Evolutionary conservation across 2,113 vertebrate genomes (phyloP), one percentile per base, ranked within the genome.

Genomic region (Plectropomus leopardus): DNA sequence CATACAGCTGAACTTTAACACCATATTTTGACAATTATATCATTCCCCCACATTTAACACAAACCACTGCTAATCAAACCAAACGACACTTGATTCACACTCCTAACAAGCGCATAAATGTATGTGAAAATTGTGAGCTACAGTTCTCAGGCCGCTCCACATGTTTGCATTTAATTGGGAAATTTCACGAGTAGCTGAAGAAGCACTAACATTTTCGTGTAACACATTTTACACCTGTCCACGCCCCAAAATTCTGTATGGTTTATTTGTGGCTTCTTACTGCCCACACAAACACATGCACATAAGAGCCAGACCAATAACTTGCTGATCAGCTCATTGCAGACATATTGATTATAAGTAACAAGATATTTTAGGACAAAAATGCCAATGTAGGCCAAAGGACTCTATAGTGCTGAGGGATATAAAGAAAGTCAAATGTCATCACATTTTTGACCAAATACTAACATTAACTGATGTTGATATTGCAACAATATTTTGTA

Each of bases 11-110:
- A 64, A 11, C 15, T 36, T 44, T 26, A 30, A 30, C 61, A 47
- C 32, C 68, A 36, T 21, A 59, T n/a, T 19, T 11, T 13, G 58
- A 24, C 34, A 53, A 47, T 30, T 28, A 45, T 21, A 32, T 45
- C 11, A 14, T 23, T 8, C 30, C 30, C 17, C 19, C 17, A 23
- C 1, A 30, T 60, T 59, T 44, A n/a, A 2, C 64, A 54, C 36
- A 11, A 5, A 60, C 14, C 21, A 13, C 19, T 17, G 32, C 53
- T 51, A 45, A 48, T 57, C 32, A 73, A 54, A 40, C 19, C 45
- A 61, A 45, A 63, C 40, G 59, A 48, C 60, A 55, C 36, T 24
- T 75, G 6, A 23, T 32, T 47, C n/a, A 53, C 24, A 65, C 7
- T 26, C 63, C 47, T 11, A 28, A 42, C 14, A 51, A 23, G 61